phyloP scores from a whole-genome alignment of 1,140 invertebrate species.

The Adoxophyes honmai region DNA sequence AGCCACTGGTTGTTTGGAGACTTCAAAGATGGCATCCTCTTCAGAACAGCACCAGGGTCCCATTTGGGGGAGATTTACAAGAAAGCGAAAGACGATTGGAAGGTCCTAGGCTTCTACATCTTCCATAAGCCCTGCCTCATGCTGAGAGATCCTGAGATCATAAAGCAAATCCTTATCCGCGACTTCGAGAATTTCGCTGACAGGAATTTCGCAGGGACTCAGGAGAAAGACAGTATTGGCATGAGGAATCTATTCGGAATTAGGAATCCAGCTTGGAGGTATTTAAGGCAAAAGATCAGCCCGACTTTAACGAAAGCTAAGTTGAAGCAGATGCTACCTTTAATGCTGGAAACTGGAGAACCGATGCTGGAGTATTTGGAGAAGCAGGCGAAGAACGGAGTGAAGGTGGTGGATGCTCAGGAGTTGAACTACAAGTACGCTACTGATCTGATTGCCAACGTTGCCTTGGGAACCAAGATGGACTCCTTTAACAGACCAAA shows the following conservation, averaged over 20 bases:
- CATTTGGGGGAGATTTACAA: conserved; percentile 21
- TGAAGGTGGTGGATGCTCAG: conserved; percentile 55
- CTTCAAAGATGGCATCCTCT: conserved; percentile 26
- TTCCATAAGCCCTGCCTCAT: conserved; percentile 45
- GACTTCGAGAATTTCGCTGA: conserved; percentile 48
- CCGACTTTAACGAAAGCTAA: conserved; percentile 20
- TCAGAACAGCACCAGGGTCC: conserved; percentile 24
- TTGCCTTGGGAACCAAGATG: conserved; percentile 77
- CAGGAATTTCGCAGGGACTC: conserved; percentile 24
- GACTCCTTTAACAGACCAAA: conserved; percentile 64
- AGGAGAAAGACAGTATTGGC: conserved; percentile 26
- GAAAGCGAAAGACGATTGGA: conserved; percentile 9
- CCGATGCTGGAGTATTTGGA: conserved; percentile 27
- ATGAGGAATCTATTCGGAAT: conserved; percentile 28
- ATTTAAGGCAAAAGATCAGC: conserved; percentile 22
- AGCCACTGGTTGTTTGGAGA: conserved; percentile 22
- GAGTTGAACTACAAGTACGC: conserved; percentile 63
- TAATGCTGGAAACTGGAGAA: conserved; percentile 24
- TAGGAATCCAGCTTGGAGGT: conserved; percentile 25
- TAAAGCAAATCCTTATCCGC: conserved; percentile 43
- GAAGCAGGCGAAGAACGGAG: background rate
- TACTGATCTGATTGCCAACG: conserved; percentile 76
- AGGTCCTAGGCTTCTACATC: conserved; percentile 26
- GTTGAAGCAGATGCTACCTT: conserved; percentile 23
- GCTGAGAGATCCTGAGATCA: conserved; percentile 43